Base-by-base conservation (phyloP, 2,888 invertebrate genomes). In the Mactromeris polynyma region DNA sequence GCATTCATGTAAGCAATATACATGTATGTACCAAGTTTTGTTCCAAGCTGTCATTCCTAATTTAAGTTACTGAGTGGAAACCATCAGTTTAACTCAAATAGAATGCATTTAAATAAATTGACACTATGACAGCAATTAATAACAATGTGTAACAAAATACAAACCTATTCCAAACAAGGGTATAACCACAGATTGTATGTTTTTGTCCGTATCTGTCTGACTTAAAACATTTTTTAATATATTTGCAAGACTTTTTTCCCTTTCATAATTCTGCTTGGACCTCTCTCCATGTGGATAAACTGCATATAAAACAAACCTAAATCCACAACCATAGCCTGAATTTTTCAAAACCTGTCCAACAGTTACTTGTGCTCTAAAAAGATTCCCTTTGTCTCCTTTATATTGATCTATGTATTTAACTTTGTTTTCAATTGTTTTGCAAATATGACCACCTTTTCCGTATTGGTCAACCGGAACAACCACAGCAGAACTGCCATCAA, bases 131-230 rank as follows among this genome's bases (percentile, higher is more conserved):
- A n/a, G n/a, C n/a, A n/a, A n/a, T n/a, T n/a, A n/a, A n/a, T n/a
- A n/a, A n/a, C n/a, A n/a, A n/a, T n/a, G n/a, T 51, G 19, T 51
- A 58, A 31, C 1, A 14, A 33, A 36, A 19, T 36, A 33, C 73
- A 19, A 19, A 73, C 73, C 73, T 36, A 73, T 73, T 73, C 73
- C 73, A 33, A 73, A 73, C 73, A 73, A 36, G 14, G 73, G 73
- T 73, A 73, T 36, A 19, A 36, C 73, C 19, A 73, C 36, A 26
- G 73, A 73, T 0, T 14, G 36, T 2, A 73, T 36, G 19, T 33
- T 73, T 33, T 17, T 1, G 3, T 33, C 14, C 17, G 11, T 11
- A 36, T 73, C 73, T 17, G 73, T 36, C 33, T 11, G 11, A 1
- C 33, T 33, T 33, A 73, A 11, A 0, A 73, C 26, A 19, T 36